Evolutionary conservation across 92 coral and sea anemone species (phyloP).

Genomic region (Epizoanthus stellaris): DNA sequence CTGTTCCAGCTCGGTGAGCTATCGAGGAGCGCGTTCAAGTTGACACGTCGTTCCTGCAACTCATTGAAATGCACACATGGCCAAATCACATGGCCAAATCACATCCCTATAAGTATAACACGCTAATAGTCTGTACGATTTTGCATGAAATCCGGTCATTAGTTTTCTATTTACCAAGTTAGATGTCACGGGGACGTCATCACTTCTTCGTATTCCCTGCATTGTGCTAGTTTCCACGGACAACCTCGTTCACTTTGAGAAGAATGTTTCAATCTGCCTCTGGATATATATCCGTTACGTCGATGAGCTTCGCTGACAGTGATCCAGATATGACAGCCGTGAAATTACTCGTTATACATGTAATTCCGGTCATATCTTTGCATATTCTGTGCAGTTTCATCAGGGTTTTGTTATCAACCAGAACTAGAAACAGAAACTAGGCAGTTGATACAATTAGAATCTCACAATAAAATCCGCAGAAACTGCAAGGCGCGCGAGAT

Average conservation of each 20-base stretch:
- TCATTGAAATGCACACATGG: conserved; percentile 8
- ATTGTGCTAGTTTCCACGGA: not conserved
- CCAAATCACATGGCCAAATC: no score
- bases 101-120: no score
- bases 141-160: not conserved
- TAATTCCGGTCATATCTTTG: not conserved
- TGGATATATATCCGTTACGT: not conserved
- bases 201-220: not conserved
- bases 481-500: not conserved
- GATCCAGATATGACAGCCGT: no score
- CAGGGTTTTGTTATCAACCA: not conserved
- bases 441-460: no score
- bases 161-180: not conserved
- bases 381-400: not conserved
- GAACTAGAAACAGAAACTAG: no score
- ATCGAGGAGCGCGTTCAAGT: not conserved
- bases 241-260: not conserved
- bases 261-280: not conserved
- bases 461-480: no score
- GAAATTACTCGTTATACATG: no score
- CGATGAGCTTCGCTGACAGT: not conserved
- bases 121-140: not conserved
- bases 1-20: not conserved
- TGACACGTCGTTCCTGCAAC: not conserved
- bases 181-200: conserved; percentile 2